Conservation (phyloP, 1,140 invertebrate genomes). For the Chymomyza costata region DNA sequence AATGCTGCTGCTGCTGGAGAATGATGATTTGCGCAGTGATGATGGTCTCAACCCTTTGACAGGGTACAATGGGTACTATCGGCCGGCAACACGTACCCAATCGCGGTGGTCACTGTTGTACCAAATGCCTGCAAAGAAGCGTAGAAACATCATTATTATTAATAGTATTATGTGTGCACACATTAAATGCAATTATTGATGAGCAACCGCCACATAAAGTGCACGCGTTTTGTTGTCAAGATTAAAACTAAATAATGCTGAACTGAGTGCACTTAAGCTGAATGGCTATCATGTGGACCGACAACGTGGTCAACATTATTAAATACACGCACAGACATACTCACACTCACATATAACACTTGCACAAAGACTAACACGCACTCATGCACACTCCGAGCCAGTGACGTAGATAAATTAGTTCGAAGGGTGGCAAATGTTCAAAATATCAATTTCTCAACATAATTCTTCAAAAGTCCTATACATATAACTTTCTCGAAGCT, state of each 20-base stretch:
- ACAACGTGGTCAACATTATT: conserved; percentile 47
- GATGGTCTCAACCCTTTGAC: conserved; percentile 74
- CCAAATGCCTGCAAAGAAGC: conserved; percentile 65
- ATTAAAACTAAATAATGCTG: conserved; percentile 38
- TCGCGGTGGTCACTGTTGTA: conserved; percentile 75
- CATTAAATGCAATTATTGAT: conserved; percentile 30
- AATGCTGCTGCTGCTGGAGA: conserved; percentile 64
- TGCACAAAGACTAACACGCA: no score
- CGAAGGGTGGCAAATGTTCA: no score
- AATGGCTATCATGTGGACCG: no score
- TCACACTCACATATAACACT: no score
- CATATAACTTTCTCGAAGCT: no score
- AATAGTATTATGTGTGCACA: no score
- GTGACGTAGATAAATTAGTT: no score
- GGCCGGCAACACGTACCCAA: conserved; percentile 75
- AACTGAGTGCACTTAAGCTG: conserved; percentile 55
- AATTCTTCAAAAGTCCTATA: no score
- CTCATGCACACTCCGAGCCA: conserved; percentile 47
- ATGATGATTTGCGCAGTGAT: conserved; percentile 74
- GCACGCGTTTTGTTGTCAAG: conserved; percentile 31
- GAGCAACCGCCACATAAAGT: conserved; percentile 53
- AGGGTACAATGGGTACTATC: conserved; percentile 76
- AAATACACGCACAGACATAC: no score
- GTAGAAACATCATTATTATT: background rate
- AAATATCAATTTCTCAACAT: no score